Evolutionary conservation across 2,113 vertebrate species (phyloP), one percentile per base, ranked within the genome.

Genomic region (Pseudonaja textilis): DNA sequence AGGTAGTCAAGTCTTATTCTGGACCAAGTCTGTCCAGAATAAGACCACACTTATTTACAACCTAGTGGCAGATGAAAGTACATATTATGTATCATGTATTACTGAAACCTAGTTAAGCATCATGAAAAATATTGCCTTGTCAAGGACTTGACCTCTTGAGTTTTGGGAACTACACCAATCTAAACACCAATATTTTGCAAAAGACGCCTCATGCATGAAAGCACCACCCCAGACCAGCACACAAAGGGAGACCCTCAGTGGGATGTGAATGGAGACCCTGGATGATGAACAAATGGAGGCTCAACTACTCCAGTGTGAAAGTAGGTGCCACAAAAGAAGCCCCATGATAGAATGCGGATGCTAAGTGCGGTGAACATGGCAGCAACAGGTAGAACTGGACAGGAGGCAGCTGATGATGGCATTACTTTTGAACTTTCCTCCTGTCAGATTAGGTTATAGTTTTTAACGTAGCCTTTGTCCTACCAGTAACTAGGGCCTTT

Each of bases 361-460:
- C 59, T 64, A 64, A 64, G 26, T n/a, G 26, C n/a, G 61, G 26
- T 64, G 61, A 64, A 64, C 61, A 64, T 64, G 26, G 10, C 10
- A 64, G 61, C 25, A 29, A 12, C 26, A 29, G 61, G 26, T 29
- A 64, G 61, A 26, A 11, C 61, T 64, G 61, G 10, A 5, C 61
- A 26, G 61, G 61, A 10, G 61, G 26, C 61, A 29, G 25, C 59
- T 64, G 25, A 26, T 56, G 56, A 57, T 57, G 6, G 56, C 23
- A 59, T 59, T 59, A 59, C 57, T 59, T 57, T 8, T 57, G 56
- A 57, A 23, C 22, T 57, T 59, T 59, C 22, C 22, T 25, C 57
- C 23, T 59, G 7, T 59, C 57, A 59, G 56, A 7, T 8, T 7
- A 59, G 6, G 7, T 59, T 2, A 57, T 88, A 0, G 0, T 92